Conservation (phyloP, 2,113 vertebrate genomes). For the Kryptolebias marmoratus region DNA sequence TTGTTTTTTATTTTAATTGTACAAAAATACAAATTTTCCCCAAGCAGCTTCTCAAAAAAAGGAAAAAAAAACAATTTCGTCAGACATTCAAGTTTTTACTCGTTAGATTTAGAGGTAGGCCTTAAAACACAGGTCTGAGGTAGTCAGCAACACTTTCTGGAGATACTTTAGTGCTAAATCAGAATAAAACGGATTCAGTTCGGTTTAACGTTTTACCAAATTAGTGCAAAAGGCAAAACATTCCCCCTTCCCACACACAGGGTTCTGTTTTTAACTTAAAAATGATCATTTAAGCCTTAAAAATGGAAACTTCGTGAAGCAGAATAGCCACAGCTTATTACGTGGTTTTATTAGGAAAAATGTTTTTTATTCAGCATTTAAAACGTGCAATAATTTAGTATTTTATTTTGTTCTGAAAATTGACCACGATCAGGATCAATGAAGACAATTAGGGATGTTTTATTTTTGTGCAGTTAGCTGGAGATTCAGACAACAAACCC, state of each 20-base stretch:
- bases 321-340: too few relatives aligned
- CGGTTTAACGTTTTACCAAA: conserved; percentile 7
- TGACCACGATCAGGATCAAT: too few relatives aligned
- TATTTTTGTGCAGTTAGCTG: too few relatives aligned
- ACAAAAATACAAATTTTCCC: conserved; percentile 75
- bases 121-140: conserved; percentile 57
- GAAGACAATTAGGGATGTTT: too few relatives aligned
- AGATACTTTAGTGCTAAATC: conserved; percentile 8
- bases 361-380: too few relatives aligned
- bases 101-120: conserved; percentile 70
- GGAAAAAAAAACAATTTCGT: conserved; percentile 71
- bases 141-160: conserved; percentile 56
- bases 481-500: too few relatives aligned
- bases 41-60: conserved; percentile 65
- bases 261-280: neutral
- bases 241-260: neutral
- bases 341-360: too few relatives aligned
- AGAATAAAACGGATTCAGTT: neutral
- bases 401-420: too few relatives aligned
- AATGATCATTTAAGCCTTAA: too few relatives aligned
- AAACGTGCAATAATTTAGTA: too few relatives aligned
- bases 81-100: conserved; percentile 69
- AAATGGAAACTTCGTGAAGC: too few relatives aligned
- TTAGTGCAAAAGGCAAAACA: conserved; percentile 27
- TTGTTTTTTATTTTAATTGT: conserved; percentile 53